Percentiles rank a stretch among this genome's conserved stretches.
phyloP scores from a whole-genome alignment of 30 jellyfish, hydroid and myxozoan species.

The Aurelia sp. region DNA sequence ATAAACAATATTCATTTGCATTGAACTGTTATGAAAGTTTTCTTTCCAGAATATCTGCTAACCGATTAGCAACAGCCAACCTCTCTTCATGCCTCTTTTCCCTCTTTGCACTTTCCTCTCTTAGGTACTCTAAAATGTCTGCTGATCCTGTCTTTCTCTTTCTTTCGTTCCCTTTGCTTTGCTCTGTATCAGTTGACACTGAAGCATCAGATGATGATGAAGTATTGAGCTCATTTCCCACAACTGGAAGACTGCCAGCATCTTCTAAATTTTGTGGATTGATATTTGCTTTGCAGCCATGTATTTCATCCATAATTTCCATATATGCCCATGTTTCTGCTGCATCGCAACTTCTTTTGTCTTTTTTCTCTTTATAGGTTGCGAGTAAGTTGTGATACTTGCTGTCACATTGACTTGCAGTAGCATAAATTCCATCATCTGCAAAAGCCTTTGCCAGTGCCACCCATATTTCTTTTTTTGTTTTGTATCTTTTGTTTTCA shows the following conservation, averaged over 20 bases:
- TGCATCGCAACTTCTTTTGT: background rate
- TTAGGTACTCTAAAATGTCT: no score
- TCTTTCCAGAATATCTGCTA: background rate
- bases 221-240: no score
- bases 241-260: background rate
- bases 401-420: no score
- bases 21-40: background rate
- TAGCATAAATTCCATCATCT: no score
- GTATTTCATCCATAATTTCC: constrained; percentile 1
- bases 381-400: no score
- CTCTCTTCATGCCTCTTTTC: background rate
- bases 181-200: no score
- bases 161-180: no score
- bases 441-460: no score
- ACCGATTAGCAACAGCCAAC: background rate
- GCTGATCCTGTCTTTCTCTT: no score
- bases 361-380: no score
- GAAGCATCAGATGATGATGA: no score
- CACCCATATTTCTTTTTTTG: background rate
- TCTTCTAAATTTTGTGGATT: background rate
- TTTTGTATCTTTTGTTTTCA: no score
- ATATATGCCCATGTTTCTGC: background rate
- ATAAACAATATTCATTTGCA: background rate
- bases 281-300: background rate
- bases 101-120: background rate